Evolutionary conservation across 2,888 invertebrate species (phyloP).

Genomic region (Epistrophella euchroma): DNA sequence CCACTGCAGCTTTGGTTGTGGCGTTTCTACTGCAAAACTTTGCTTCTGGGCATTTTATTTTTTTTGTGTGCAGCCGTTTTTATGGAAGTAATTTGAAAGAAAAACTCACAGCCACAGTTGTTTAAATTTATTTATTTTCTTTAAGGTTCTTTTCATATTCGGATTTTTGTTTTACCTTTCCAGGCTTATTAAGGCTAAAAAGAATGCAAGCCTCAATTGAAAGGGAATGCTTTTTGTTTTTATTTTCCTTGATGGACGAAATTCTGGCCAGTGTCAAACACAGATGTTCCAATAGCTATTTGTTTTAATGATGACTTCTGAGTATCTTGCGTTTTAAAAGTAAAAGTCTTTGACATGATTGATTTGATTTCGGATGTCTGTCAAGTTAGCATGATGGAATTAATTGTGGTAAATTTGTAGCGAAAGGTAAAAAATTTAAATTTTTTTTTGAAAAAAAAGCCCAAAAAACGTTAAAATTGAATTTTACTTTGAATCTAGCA

Average conservation of each 20-base stretch:
- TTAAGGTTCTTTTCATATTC: conserved; percentile 15
- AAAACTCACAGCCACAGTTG: conserved; percentile 34
- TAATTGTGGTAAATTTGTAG: no score
- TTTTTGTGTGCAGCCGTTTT: not conserved
- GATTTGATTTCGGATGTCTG: no score
- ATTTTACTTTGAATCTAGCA: no score
- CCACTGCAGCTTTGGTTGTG: not conserved
- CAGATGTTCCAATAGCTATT: conserved; percentile 30
- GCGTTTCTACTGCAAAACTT: conserved; percentile 12
- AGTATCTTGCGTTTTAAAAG: conserved; percentile 6
- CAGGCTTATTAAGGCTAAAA: conserved; percentile 40
- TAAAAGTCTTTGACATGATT: conserved; percentile 45
- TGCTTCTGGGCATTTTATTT: conserved; percentile 54
- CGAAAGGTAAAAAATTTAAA: no score
- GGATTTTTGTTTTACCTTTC: conserved; percentile 31
- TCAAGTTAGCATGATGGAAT: no score
- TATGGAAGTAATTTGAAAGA: not conserved
- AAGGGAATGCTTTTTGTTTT: conserved; percentile 46
- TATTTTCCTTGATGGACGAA: not conserved
- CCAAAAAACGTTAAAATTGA: no score
- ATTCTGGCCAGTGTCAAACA: conserved; percentile 38
- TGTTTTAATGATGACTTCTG: not conserved
- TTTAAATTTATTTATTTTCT: not conserved
- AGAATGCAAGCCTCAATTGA: conserved; percentile 31
- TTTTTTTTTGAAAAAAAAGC: no score